These are phyloP conservation scores for Orgyia antiqua DNA, from an alignment of 2,888 invertebrate species.

Conservation along the genomic window DNA sequence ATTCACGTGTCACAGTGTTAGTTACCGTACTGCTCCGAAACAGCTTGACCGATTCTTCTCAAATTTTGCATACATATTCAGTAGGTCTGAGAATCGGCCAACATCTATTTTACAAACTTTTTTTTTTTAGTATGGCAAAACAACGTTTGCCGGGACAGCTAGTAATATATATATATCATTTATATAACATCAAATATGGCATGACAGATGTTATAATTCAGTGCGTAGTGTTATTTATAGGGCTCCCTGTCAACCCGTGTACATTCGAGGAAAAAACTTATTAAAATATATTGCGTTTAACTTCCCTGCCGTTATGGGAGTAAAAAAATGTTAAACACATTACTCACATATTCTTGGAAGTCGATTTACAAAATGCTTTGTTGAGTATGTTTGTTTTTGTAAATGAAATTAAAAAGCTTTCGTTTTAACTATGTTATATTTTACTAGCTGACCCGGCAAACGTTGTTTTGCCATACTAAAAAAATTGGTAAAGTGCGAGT, in stretches of 20 bases:
- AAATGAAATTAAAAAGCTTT: constrained; percentile 28
- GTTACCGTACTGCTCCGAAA: too few relatives aligned
- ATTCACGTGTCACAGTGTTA: too few relatives aligned
- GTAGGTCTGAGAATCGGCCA: too few relatives aligned
- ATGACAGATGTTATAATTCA: constrained; percentile 26
- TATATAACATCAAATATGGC: constrained; percentile 28
- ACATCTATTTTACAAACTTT: too few relatives aligned
- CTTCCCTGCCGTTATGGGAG: constrained; percentile 24
- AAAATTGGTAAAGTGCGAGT: too few relatives aligned
- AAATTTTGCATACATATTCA: too few relatives aligned
- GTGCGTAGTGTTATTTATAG: constrained; percentile 30
- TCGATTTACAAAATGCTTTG: constrained; percentile 38
- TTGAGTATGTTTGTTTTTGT: constrained; percentile 32
- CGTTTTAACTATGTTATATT: too few relatives aligned
- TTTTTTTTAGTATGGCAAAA: too few relatives aligned
- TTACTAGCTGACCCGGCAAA: too few relatives aligned
- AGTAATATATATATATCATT: constrained; percentile 7
- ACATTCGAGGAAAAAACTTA: constrained; percentile 26
- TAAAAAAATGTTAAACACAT: constrained; percentile 29
- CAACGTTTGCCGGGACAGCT: too few relatives aligned
- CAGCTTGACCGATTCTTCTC: too few relatives aligned
- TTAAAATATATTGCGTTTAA: constrained; percentile 34
- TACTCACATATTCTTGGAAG: constrained; percentile 35
- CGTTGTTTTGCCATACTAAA: too few relatives aligned
- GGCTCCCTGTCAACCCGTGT: constrained; percentile 22